These are phyloP conservation scores for Polypedilum vanderplanki DNA, from an alignment of 1,140 invertebrate species.

Conservation along the genomic window DNA sequence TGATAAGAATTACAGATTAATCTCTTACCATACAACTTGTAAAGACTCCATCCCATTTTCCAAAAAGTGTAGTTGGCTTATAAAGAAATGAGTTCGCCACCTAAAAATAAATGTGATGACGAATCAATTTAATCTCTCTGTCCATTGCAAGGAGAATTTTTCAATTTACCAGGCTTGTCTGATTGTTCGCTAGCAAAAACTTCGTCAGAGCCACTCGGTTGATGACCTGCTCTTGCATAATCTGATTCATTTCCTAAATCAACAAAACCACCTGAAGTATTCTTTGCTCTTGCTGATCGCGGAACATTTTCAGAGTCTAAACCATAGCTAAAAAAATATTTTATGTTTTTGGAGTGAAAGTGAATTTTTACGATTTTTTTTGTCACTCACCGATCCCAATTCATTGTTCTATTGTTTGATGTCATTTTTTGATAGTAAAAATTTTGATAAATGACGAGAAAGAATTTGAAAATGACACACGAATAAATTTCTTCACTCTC, in stretches of 20 bases:
- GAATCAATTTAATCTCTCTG: background rate
- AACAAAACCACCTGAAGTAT: constrained; percentile 58
- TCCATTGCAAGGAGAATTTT: constrained; percentile 18
- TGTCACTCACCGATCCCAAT: constrained; percentile 10
- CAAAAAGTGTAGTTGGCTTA: constrained; percentile 89
- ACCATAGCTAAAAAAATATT: constrained; percentile 34
- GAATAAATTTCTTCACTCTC: background rate
- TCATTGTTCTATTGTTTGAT: background rate
- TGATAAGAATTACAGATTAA: too few species aligned
- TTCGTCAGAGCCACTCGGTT: constrained; percentile 77
- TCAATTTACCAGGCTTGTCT: constrained; percentile 42
- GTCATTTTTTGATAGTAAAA: background rate
- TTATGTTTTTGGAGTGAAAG: background rate
- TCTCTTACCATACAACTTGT: constrained; percentile 48
- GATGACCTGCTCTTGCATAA: constrained; percentile 67
- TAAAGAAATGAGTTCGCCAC: constrained; percentile 91
- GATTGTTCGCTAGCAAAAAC: constrained; percentile 81
- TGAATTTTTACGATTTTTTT: background rate
- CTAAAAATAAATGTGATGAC: constrained; percentile 46
- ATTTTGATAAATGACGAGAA: too few species aligned
- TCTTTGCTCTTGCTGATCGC: constrained; percentile 42
- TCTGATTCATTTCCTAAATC: constrained; percentile 65
- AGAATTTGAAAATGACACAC: background rate
- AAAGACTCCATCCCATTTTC: constrained; percentile 96
- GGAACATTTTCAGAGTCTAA: constrained; percentile 42